phyloP scores from a whole-genome alignment of 2,113 vertebrate genomes.

The Oryzias javanicus region DNA sequence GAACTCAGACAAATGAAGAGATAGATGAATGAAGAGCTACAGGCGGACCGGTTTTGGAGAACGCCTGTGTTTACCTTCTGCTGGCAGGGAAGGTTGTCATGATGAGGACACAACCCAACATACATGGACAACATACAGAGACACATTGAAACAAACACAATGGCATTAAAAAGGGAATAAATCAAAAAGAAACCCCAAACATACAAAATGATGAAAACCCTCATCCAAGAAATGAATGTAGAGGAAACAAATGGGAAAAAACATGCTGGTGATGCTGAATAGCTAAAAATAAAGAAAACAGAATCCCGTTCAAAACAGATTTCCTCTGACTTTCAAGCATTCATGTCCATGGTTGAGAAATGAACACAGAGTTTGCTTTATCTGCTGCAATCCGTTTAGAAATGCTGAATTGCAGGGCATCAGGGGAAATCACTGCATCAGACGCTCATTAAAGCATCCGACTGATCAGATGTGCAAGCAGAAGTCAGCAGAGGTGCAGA shows the following conservation, averaged over 20 bases:
- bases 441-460: constrained; percentile 1
- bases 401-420: not conserved
- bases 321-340: constrained; percentile 3
- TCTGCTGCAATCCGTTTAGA: not conserved
- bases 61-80: constrained; percentile 79
- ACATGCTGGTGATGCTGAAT: constrained; percentile 16
- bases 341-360: not conserved
- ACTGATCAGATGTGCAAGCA: not conserved
- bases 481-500: not conserved
- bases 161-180: constrained; percentile 42
- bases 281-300: constrained; percentile 7
- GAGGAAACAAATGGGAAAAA: not conserved
- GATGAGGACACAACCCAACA: constrained; percentile 72
- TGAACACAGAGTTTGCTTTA: not conserved
- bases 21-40: constrained; percentile 36
- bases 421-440: constrained; percentile 10
- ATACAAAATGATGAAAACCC: constrained; percentile 15
- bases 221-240: constrained; percentile 21
- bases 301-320: not conserved
- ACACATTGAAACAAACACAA: constrained; percentile 63
- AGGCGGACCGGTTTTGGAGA: constrained; percentile 48
- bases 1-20: constrained; percentile 17
- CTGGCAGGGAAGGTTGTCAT: constrained; percentile 74
- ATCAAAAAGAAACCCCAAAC: constrained; percentile 21
- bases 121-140: constrained; percentile 72